Base-by-base conservation (phyloP, 2,888 invertebrate genomes). In the Leptinotarsa haldemani region DNA sequence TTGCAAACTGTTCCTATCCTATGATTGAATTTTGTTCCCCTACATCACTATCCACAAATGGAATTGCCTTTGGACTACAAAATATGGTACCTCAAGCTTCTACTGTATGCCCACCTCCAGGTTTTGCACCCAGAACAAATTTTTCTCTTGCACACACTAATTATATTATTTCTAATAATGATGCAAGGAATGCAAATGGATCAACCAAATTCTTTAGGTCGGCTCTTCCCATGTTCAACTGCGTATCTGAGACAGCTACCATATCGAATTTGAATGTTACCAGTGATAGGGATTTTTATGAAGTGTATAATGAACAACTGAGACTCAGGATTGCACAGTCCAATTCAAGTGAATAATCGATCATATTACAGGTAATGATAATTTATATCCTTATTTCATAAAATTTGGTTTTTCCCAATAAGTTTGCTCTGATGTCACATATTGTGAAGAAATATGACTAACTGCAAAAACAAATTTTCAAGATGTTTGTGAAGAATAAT, bases 261-360 rank as follows among this genome's bases (percentile, higher is more conserved):
- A 48, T 66, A n/a, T 40, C 70, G 15, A 66, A 66, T 30, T 22
- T 70, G 53, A 68, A 65, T 64, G 71, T 68, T 15, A 64, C 47
- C 3, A 47, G 47, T 30, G 70, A 68, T 4, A 70, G 40, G 18
- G 74, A 74, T 46, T 74, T 74, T 61, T 74, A 74, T 18, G 74
- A 70, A 22, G 40, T 71, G 16, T 74, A 74, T 16, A 74, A 74
- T 20, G 71, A 67, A 16, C 67, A 46, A 30, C 15, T 74, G 67
- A 65, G 15, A 64, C n/a, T 56, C 58, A 61, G 46, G n/a, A 4
- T 56, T 9, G 40, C 40, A n/a, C 61, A 56, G 18, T 18, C 52
- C 7, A 7, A 16, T 16, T n/a, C 52, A n/a, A 52, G 5, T 52
- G 18, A 52, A 52, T 52, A 52, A 18, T 52, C 3, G n/a, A 9